Evolutionary conservation across 2,113 vertebrate genomes (phyloP), one percentile per base, ranked within the genome.

Genomic region (Chloroceryle aenea): DNA sequence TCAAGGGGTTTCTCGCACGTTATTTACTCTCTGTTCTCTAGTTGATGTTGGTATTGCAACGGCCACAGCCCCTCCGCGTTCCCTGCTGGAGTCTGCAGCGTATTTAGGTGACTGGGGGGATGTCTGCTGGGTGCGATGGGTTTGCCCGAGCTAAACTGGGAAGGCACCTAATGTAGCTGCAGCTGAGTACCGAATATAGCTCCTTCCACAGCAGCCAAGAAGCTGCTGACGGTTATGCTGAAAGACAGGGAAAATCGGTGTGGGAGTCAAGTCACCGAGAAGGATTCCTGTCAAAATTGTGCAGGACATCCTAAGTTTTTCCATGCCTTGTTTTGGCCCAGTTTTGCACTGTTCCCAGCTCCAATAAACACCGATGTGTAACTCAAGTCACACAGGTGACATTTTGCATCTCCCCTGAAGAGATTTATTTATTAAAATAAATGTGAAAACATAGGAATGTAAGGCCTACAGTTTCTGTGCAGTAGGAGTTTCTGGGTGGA

Each of bases 91-190:
- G 69, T 25, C 50, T 6, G 21, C 23, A 2, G 15, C 11, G 5
- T 6, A 0, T 2, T 8, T 0, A 0, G 14, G 36, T 8, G 47
- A 1, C 22, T 4, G 78, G 25, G 78, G 25, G 42, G 7, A 1
- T 9, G 36, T 38, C 27, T 14, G 62, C 15, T 2, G 16, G 27
- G 9, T 6, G 10, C 2, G 9, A 55, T 0, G 43, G 10, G 40
- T 40, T 56, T 73, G 4, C 21, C 58, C 11, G 14, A 9, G 20
- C 74, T 17, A 8, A 19, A 3, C 50, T 20, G 19, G 4, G 64
- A 4, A 18, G 45, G 32, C 78, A 7, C 30, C 27, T 30, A 3
- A 1, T 6, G 42, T 10, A 23, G 76, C 43, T 53, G 66, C 58
- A 8, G 17, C 0, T 3, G 20, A 3, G 19, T 5, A 14, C 80